phyloP scores from a whole-genome alignment of 2,113 vertebrate genomes.

The Ctenomys sociabilis region DNA sequence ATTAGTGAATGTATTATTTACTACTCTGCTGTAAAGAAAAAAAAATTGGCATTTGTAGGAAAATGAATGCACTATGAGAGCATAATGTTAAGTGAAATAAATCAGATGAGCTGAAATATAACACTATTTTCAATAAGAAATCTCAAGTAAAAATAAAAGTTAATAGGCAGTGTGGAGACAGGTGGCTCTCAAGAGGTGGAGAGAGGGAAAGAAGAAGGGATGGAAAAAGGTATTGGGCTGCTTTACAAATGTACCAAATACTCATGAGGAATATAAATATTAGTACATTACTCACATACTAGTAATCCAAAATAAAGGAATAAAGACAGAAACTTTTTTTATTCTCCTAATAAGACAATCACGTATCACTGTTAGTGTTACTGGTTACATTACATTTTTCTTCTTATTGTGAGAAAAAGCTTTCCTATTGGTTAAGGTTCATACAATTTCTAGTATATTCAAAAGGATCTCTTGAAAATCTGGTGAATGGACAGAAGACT shows the following conservation, averaged over 20 bases:
- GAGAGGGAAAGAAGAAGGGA: background rate
- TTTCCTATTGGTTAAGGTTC: background rate
- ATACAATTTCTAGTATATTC: background rate
- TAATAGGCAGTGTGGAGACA: background rate
- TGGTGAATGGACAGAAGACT: background rate
- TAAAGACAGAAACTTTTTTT: background rate
- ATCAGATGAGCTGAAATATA: background rate
- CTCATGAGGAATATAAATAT: background rate
- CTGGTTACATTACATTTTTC: background rate
- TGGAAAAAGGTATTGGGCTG: background rate
- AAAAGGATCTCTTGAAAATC: conserved; percentile 10
- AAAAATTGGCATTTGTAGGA: background rate
- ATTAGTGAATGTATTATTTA: background rate
- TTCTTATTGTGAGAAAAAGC: background rate
- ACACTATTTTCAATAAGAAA: background rate
- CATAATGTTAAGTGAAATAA: background rate
- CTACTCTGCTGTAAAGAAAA: background rate
- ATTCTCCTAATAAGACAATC: background rate
- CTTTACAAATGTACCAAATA: background rate
- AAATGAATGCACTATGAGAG: background rate
- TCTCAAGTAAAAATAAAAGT: background rate
- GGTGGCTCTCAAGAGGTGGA: background rate
- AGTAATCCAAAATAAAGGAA: background rate
- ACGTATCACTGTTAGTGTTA: background rate
- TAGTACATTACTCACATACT: background rate